Base-by-base conservation (phyloP, 2,888 invertebrate genomes). In the Hydraecia micacea region DNA sequence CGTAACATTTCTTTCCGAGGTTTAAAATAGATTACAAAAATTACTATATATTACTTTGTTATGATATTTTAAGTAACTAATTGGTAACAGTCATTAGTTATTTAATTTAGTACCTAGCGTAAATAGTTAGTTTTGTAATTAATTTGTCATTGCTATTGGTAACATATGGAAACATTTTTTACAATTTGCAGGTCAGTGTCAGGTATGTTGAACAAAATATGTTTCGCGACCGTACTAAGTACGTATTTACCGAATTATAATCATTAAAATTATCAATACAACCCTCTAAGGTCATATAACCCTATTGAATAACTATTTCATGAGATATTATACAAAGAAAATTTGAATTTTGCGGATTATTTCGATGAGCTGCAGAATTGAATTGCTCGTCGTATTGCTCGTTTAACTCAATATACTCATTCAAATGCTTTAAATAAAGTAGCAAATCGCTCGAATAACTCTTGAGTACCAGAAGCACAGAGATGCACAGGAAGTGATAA, bases 401-500 rank as follows among this genome's bases (percentile, higher is more conserved):
- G 11, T 11, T 42, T 28, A 6, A 9, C 11, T 7, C 7, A 55
- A 42, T 32, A 73, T 9, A 75, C 15, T 58, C 9, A 21, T 60
- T n/a, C 8, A 75, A 49, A 55, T 46, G 18, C 52, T 55, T 7
- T 28, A 42, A 63, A 71, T 21, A 21, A 65, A 36, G 25, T 9
- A n/a, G 49, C 8, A 79, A 77, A 52, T 36, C n/a, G 9, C 21
- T 42, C 3, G 0, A 60, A 70, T 42, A 55, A 55, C n/a, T 78
- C n/a, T 71, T 71, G 52, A 18, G 62, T 73, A 80, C 63, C 55
- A 72, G 58, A 18, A 58, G 32, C 36, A 25, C 60, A 67, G 32
- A 71, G 42, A 73, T 73, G 63, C 66, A 71, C 39, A 72, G 60
- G 13, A 69, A 52, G 42, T 74, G 65, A 81, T 32, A 80, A 75